Conservation (phyloP, 2,797 vertebrate species). For the Thamnophis elegans region DNA sequence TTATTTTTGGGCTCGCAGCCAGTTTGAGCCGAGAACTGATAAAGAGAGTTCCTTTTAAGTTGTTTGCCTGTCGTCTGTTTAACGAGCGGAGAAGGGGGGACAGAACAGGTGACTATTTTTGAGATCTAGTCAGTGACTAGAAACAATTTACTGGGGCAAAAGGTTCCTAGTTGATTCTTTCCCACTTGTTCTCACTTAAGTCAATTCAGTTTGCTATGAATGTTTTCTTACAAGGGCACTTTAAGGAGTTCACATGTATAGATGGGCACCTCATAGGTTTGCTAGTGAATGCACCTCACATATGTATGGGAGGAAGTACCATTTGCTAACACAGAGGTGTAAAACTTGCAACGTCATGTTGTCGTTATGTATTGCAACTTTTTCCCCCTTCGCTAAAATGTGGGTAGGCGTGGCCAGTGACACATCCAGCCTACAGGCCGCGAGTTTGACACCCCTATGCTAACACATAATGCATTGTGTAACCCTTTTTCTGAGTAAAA, state of each 20-base stretch:
- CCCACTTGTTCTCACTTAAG: background rate
- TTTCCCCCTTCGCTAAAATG: no score
- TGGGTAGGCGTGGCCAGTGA: no score
- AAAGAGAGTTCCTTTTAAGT: no score
- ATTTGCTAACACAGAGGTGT: background rate
- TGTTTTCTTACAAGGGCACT: background rate
- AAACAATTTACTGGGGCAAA: background rate
- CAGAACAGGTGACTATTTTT: background rate
- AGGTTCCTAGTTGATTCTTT: background rate
- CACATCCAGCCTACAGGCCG: no score
- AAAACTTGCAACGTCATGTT: no score
- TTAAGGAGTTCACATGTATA: background rate
- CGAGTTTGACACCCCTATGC: background rate
- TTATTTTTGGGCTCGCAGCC: no score
- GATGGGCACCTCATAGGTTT: background rate
- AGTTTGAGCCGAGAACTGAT: no score
- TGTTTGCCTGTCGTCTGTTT: no score
- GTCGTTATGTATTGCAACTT: no score
- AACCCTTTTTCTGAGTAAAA: background rate
- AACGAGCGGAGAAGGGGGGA: no score
- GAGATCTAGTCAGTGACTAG: background rate
- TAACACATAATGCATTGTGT: background rate
- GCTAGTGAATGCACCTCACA: background rate
- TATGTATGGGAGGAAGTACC: background rate
- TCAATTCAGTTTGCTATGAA: background rate